These are phyloP conservation scores for Toxotes chatareus DNA, from an alignment of 2,113 vertebrate species.

Conservation along the genomic window DNA sequence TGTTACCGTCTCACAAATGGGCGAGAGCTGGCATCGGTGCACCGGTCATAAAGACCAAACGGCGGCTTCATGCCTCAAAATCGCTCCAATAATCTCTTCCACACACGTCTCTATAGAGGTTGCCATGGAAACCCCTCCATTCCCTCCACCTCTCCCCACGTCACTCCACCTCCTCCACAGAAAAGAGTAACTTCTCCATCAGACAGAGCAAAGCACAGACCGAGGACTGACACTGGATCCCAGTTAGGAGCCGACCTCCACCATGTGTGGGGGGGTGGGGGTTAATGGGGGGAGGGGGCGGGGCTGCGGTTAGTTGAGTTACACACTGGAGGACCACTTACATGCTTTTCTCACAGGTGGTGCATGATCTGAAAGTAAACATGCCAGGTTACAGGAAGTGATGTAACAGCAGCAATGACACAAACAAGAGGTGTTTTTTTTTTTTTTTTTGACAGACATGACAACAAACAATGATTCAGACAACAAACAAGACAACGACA, in stretches of 20 bases:
- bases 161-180: not conserved
- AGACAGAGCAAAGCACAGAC: conserved; percentile 21
- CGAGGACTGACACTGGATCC: not conserved
- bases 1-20: not conserved
- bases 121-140: conserved; percentile 52
- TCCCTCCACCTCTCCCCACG: not conserved
- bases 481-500: no score
- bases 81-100: conserved; percentile 9
- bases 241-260: conserved; percentile 13
- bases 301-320: conserved; percentile 38
- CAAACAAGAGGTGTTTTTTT: not conserved
- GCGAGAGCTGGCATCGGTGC: not conserved
- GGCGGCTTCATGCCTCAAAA: not conserved
- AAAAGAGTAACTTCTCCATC: conserved; percentile 8
- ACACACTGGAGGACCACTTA: conserved; percentile 86
- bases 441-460: not conserved
- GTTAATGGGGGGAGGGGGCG: conserved; percentile 42
- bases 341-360: conserved; percentile 89
- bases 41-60: not conserved
- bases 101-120: conserved; percentile 16
- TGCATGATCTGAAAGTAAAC: conserved; percentile 92
- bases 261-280: not conserved
- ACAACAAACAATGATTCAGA: not conserved
- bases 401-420: conserved; percentile 36
- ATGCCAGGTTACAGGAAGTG: conserved; percentile 81